Percentiles rank a stretch among this genome's conserved stretches.
These are phyloP conservation scores for Masticophis lateralis DNA, from an alignment of 2,797 vertebrate genomes.

Conservation along the genomic window DNA sequence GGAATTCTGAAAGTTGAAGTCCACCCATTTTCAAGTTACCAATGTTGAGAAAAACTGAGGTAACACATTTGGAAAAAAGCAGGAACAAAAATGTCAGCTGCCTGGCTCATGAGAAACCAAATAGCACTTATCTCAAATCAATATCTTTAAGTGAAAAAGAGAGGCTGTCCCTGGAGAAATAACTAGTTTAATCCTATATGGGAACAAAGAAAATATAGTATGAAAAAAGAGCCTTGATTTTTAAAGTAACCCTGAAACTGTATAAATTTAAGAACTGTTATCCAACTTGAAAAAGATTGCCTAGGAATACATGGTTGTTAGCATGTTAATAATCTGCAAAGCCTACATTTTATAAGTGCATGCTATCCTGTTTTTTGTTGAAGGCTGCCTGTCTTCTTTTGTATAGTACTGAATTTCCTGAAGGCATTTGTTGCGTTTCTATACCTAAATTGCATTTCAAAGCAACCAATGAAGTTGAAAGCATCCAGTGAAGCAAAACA, in stretches of 20 bases:
- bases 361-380: conserved; percentile 30
- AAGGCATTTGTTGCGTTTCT: conserved; percentile 58
- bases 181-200: conserved; percentile 26
- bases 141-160: conserved; percentile 21
- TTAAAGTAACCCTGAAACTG: conserved; percentile 20
- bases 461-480: conserved; percentile 38
- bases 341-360: conserved; percentile 31
- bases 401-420: conserved; percentile 56
- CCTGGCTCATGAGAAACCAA: background rate
- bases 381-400: conserved; percentile 13
- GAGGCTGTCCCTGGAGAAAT: conserved; percentile 31
- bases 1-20: background rate
- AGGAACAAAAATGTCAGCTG: background rate
- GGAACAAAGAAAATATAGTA: conserved; percentile 7
- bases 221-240: conserved; percentile 5
- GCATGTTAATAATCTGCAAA: conserved; percentile 27
- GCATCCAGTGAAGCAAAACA: conserved; percentile 50
- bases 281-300: conserved; percentile 24
- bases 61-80: background rate
- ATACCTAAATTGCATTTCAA: conserved; percentile 52
- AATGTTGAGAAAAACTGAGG: background rate
- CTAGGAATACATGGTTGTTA: background rate
- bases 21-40: background rate
- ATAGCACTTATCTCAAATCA: conserved; percentile 32
- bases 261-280: conserved; percentile 19